Conservation (phyloP, 2,888 invertebrate species). For the Dasysyrphus tricinctus region DNA sequence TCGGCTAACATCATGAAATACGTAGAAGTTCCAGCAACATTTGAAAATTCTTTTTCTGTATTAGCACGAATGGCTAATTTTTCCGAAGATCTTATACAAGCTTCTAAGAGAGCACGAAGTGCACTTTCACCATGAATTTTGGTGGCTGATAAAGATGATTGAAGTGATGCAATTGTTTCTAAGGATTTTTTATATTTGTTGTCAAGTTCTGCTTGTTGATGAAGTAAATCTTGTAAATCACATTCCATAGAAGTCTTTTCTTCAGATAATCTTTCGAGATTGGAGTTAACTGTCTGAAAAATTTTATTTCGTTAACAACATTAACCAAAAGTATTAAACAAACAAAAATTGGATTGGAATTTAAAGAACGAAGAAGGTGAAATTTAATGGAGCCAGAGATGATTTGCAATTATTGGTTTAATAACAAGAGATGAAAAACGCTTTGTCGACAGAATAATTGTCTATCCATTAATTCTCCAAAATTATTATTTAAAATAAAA, state of each 20-base stretch:
- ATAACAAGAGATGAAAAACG: too few relatives aligned
- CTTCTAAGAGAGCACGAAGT: constrained; percentile 76
- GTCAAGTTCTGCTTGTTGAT: constrained; percentile 88
- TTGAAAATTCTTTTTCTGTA: constrained; percentile 77
- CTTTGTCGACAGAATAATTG: too few relatives aligned
- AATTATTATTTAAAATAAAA: not conserved
- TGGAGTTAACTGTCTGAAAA: constrained; percentile 86
- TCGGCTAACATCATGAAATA: constrained; percentile 78
- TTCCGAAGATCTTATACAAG: constrained; percentile 77
- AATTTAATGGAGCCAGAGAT: too few relatives aligned
- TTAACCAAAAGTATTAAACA: too few relatives aligned
- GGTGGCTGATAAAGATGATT: constrained; percentile 78
- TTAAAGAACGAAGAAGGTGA: too few relatives aligned
- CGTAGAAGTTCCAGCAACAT: constrained; percentile 76
- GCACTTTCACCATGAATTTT: constrained; percentile 80
- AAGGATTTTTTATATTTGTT: constrained; percentile 82
- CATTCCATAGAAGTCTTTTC: constrained; percentile 85
- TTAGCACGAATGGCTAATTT: constrained; percentile 76
- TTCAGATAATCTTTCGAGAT: constrained; percentile 86
- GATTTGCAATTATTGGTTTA: too few relatives aligned
- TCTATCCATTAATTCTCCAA: too few relatives aligned
- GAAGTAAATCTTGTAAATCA: constrained; percentile 87
- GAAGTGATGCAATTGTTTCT: constrained; percentile 78
- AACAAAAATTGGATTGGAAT: too few relatives aligned
- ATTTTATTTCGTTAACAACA: not conserved